phyloP scores from a whole-genome alignment of 2,797 vertebrate genomes.

The Muscicapa striata region DNA sequence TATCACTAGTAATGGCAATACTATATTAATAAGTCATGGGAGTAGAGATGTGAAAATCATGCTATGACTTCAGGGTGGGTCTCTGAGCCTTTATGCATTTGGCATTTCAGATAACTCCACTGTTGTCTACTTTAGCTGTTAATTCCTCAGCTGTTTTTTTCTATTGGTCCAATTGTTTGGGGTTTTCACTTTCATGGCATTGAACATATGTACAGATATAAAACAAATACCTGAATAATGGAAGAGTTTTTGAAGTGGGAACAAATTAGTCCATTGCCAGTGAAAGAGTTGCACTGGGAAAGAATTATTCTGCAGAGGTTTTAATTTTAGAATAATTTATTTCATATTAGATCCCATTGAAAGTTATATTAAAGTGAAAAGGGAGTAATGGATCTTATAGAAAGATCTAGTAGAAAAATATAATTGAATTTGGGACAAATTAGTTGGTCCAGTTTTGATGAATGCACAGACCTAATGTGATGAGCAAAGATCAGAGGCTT shows the following conservation, averaged over 20 bases:
- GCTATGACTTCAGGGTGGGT: not conserved
- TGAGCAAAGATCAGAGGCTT: slow-evolving; percentile 26
- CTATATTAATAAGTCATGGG: not conserved
- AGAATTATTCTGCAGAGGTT: not conserved
- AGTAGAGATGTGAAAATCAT: not conserved
- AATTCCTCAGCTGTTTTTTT: not conserved
- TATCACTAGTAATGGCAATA: not conserved
- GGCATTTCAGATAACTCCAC: not conserved
- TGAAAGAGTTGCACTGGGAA: not conserved
- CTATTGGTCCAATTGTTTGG: not conserved
- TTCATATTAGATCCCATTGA: not conserved
- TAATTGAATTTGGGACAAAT: slow-evolving; percentile 20
- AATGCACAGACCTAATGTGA: not conserved
- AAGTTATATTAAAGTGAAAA: slow-evolving; percentile 19
- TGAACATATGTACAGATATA: not conserved
- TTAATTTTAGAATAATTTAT: not conserved
- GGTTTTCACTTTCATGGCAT: not conserved
- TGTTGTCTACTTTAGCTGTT: not conserved
- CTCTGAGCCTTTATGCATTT: not conserved
- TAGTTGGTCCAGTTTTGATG: not conserved
- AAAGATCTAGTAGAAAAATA: not conserved
- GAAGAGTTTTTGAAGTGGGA: not conserved
- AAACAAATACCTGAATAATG: not conserved
- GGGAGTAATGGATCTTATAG: not conserved
- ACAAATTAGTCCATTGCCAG: not conserved